A percentile compares a stretch with the other conserved stretches of the same genome.
phyloP scores from a whole-genome alignment of 2,797 vertebrate genomes.

The Anguilla marmorata region DNA sequence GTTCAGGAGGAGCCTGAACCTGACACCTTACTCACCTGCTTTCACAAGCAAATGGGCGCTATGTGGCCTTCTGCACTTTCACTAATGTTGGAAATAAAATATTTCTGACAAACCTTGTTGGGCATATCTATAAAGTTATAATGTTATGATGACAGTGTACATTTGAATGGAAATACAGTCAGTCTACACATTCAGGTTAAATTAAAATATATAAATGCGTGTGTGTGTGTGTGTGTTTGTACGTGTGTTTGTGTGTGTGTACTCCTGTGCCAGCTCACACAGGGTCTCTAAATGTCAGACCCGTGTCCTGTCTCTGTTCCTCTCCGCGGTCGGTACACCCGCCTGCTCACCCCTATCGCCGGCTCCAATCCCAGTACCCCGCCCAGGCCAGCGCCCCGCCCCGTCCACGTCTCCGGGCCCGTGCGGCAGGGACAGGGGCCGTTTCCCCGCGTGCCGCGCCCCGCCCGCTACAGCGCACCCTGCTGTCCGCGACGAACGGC shows the following conservation, averaged over 20 bases:
- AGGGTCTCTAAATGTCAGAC: background rate
- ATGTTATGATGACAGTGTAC: background rate
- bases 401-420: background rate
- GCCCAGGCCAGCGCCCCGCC: background rate
- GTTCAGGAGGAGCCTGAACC: background rate
- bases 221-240: background rate
- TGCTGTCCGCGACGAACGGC: conserved; percentile 44
- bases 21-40: background rate
- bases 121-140: background rate
- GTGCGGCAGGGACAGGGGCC: background rate
- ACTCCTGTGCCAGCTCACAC: background rate
- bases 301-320: background rate
- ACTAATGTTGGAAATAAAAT: too few relatives aligned
- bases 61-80: background rate
- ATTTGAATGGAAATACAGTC: background rate
- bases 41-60: background rate
- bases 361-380: conserved; percentile 7
- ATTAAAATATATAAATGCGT: background rate
- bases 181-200: background rate
- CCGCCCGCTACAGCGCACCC: conserved; percentile 42
- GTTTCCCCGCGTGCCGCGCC: background rate
- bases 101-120: background rate
- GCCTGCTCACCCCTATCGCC: background rate
- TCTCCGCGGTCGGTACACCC: background rate
- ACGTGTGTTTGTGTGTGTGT: background rate